A percentile compares a stretch with the other conserved stretches of the same genome.
These are phyloP conservation scores for Emydura subglobosa DNA, from an alignment of 2,113 vertebrate species.

Conservation along the genomic window DNA sequence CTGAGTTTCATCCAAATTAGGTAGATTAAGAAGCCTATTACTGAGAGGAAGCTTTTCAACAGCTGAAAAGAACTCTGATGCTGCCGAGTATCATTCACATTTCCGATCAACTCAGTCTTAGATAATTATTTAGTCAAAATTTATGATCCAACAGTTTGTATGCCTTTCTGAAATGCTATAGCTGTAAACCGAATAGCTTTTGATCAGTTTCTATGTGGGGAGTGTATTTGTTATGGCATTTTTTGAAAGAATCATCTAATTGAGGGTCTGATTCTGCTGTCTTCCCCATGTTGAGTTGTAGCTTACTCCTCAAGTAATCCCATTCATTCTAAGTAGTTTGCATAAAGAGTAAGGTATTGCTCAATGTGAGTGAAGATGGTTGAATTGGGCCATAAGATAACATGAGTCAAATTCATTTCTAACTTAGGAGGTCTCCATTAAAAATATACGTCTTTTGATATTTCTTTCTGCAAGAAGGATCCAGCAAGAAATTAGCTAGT, in stretches of 20 bases:
- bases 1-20: conserved; percentile 47
- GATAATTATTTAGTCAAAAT: conserved; percentile 59
- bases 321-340: neutral
- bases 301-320: neutral
- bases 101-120: conserved; percentile 27
- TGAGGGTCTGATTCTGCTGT: neutral
- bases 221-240: neutral
- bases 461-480: neutral
- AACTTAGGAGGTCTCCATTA: neutral
- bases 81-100: conserved; percentile 8
- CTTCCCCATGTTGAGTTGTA: neutral
- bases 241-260: neutral
- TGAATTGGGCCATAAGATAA: neutral
- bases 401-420: neutral
- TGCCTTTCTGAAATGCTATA: neutral
- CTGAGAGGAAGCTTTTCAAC: conserved; percentile 45
- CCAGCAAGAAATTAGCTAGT: neutral
- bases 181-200: neutral
- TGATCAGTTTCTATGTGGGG: neutral
- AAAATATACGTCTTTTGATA: neutral
- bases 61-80: conserved; percentile 35
- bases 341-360: neutral
- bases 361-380: neutral
- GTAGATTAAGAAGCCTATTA: conserved; percentile 35
- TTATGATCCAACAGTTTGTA: conserved; percentile 9